Evolutionary conservation across 1,140 invertebrate species (phyloP).

Genomic region (Drosophila lowei): DNA sequence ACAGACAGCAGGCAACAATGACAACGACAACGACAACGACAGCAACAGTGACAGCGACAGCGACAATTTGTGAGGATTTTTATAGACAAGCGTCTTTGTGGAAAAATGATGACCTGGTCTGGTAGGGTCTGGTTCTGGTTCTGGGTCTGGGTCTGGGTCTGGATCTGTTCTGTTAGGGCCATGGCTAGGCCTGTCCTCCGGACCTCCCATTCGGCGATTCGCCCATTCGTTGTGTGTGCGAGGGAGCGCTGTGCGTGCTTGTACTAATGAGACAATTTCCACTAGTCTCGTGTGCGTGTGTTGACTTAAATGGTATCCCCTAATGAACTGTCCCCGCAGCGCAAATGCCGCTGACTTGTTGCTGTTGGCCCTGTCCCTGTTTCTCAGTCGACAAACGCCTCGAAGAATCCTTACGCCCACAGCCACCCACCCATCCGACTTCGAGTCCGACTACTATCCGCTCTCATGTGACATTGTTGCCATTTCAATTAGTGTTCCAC

Average conservation of each 20-base stretch:
- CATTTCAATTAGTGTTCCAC: conserved; percentile 67
- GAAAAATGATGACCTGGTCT: conserved; percentile 43
- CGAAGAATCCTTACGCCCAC: background rate
- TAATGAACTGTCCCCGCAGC: conserved; percentile 61
- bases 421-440: too few species aligned
- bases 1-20: background rate
- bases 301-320: conserved; percentile 63
- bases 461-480: conserved; percentile 27
- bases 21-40: background rate
- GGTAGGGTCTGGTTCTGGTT: too few species aligned
- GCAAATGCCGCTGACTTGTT: conserved; percentile 49
- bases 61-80: conserved; percentile 36
- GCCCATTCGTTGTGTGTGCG: conserved; percentile 1
- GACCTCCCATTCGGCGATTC: background rate
- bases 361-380: conserved; percentile 15
- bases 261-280: conserved; percentile 74
- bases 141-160: conserved; percentile 10
- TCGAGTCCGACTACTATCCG: too few species aligned
- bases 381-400: too few species aligned
- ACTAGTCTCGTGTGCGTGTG: conserved; percentile 48
- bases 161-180: background rate
- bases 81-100: conserved; percentile 36
- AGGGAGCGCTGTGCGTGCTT: conserved; percentile 18
- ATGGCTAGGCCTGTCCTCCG: too few species aligned
- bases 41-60: conserved; percentile 7